Percentiles rank a stretch among this genome's conserved stretches.
phyloP scores from a whole-genome alignment of 2,113 vertebrate genomes.

The Solea solea region DNA sequence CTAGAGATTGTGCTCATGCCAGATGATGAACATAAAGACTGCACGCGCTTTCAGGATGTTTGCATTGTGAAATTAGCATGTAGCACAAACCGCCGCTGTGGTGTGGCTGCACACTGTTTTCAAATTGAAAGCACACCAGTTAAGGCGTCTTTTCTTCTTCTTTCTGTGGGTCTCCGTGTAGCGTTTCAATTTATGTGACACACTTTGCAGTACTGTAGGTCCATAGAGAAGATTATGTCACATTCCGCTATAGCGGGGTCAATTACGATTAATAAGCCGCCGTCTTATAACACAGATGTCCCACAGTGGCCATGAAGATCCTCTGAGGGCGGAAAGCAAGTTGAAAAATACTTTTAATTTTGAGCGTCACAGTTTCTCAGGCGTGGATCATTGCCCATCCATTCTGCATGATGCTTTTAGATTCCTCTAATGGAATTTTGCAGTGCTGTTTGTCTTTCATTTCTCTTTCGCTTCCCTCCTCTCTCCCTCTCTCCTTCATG shows the following conservation, averaged over 20 bases:
- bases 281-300: slow-evolving; percentile 31
- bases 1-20: too few relatives aligned
- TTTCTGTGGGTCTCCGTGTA: not conserved
- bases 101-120: not conserved
- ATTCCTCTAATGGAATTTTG: slow-evolving; percentile 73
- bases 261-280: slow-evolving; percentile 36
- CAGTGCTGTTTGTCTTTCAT: slow-evolving; percentile 27
- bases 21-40: too few relatives aligned
- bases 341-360: slow-evolving; percentile 83
- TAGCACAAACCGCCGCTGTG: too few relatives aligned
- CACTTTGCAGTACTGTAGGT: not conserved
- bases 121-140: not conserved
- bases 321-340: slow-evolving; percentile 53
- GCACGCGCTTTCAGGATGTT: too few relatives aligned
- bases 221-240: not conserved
- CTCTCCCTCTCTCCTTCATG: not conserved
- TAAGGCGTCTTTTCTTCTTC: not conserved
- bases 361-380: slow-evolving; percentile 58
- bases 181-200: too few relatives aligned
- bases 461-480: not conserved
- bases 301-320: slow-evolving; percentile 34
- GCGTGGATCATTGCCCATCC: slow-evolving; percentile 65
- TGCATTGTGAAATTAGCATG: too few relatives aligned
- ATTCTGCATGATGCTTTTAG: slow-evolving; percentile 68
- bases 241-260: not conserved